phyloP scores from a whole-genome alignment of 92 coral and sea anemone species.

The Meandrina meandrites region DNA sequence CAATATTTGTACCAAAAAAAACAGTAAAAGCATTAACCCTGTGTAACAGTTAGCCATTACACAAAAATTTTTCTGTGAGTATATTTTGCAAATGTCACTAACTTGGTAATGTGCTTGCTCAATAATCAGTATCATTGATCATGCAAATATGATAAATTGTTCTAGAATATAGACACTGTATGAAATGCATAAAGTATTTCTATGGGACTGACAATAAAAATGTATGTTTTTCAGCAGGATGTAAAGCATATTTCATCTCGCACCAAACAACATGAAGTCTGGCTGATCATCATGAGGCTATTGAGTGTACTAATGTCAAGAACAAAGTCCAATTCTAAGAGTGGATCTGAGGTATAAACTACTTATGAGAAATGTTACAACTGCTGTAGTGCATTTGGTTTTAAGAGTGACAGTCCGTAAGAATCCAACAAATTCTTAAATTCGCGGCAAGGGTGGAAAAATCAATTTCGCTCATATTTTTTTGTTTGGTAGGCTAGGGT shows the following conservation, averaged over 20 bases:
- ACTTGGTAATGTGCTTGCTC: neutral
- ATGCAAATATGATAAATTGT: neutral
- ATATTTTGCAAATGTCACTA: neutral
- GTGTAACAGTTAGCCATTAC: neutral
- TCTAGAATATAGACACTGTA: neutral
- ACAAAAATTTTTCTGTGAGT: neutral
- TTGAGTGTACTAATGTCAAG: conserved; percentile 97
- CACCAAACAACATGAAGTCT: conserved; percentile 83
- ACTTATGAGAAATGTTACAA: neutral
- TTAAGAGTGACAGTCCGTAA: too few species aligned
- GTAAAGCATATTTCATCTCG: conserved; percentile 77
- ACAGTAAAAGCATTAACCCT: too few species aligned
- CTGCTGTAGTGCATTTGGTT: neutral
- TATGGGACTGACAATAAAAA: neutral
- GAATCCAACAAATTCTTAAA: too few species aligned
- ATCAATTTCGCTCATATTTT: too few species aligned
- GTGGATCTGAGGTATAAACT: conserved; percentile 64
- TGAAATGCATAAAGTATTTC: neutral
- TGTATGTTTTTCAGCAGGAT: conserved; percentile 33
- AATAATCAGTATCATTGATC: too few species aligned
- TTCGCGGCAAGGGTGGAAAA: too few species aligned
- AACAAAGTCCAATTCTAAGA: conserved; percentile 73
- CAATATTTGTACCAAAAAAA: neutral
- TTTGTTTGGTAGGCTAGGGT: too few species aligned
- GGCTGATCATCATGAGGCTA: conserved; percentile 91